Evolutionary conservation across 2,797 vertebrate genomes (phyloP).

Genomic region (Cirrhinus molitorella): DNA sequence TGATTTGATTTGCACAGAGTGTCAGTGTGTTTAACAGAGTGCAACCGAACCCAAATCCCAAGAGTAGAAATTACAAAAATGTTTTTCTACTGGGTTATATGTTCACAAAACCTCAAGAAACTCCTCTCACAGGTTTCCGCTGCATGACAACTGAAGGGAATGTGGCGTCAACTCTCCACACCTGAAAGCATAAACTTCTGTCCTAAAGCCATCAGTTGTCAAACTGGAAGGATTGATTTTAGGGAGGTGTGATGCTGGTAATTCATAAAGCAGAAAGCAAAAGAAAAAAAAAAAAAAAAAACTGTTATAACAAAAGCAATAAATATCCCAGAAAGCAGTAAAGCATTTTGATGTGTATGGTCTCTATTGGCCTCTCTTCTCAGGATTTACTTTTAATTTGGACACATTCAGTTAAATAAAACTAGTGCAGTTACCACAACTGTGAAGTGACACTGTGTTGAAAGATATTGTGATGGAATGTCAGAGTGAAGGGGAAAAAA

Average conservation of each 20-base stretch:
- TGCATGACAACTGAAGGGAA: not conserved
- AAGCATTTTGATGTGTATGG: not conserved
- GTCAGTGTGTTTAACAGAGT: not conserved
- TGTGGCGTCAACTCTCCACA: not conserved
- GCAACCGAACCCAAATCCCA: not conserved
- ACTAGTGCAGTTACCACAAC: conserved; percentile 18
- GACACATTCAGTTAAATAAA: not conserved
- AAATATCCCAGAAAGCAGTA: not conserved
- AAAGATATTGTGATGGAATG: conserved; percentile 22
- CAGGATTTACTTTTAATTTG: not conserved
- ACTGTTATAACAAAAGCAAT: not conserved
- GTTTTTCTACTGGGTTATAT: not conserved
- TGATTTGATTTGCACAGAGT: not conserved
- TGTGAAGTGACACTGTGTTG: conserved; percentile 29
- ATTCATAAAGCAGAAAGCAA: not conserved
- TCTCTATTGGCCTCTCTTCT: not conserved
- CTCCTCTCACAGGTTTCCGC: not conserved
- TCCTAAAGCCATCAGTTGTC: not conserved
- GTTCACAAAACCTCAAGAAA: not conserved
- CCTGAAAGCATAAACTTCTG: not conserved
- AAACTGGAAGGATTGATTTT: not conserved
- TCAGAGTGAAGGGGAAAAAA: conserved; percentile 10
- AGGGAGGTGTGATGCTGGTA: not conserved
- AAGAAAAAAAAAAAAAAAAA: no score
- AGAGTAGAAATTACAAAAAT: not conserved